phyloP scores from a whole-genome alignment of 2,113 vertebrate species.

The Pluvialis apricaria region DNA sequence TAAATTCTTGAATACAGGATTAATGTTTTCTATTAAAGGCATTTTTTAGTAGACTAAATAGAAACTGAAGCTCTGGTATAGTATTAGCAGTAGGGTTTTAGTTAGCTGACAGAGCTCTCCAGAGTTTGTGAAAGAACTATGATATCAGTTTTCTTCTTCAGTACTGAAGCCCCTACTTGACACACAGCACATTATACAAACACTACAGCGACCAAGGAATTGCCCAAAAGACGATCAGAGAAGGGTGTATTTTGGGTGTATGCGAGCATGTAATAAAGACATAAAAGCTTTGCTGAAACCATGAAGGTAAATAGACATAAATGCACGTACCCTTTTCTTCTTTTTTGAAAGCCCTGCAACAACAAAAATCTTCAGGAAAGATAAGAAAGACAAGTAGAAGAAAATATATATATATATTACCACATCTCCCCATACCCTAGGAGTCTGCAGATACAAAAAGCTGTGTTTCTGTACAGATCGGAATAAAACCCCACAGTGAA shows the following conservation, averaged over 20 bases:
- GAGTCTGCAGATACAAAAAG: background rate
- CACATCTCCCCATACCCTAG: no score
- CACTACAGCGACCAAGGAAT: background rate
- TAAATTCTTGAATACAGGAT: background rate
- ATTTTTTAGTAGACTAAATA: background rate
- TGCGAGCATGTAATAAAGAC: accelerated
- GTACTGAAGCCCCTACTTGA: background rate
- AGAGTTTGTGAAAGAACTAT: background rate
- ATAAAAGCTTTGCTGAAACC: background rate
- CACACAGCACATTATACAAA: background rate
- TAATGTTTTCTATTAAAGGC: background rate
- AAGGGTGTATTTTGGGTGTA: no score
- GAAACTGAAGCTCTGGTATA: background rate
- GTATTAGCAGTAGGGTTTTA: background rate
- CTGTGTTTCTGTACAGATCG: background rate
- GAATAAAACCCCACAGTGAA: background rate
- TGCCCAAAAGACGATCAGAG: accelerated
- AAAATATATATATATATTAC: background rate
- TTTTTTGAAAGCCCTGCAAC: background rate
- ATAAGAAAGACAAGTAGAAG: background rate
- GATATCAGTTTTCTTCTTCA: background rate
- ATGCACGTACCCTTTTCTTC: no score
- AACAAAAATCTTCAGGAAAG: background rate
- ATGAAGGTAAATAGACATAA: background rate
- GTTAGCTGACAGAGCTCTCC: background rate